These are phyloP conservation scores for Sceloporus undulatus DNA, from an alignment of 2,113 vertebrate genomes.

Conservation along the genomic window DNA sequence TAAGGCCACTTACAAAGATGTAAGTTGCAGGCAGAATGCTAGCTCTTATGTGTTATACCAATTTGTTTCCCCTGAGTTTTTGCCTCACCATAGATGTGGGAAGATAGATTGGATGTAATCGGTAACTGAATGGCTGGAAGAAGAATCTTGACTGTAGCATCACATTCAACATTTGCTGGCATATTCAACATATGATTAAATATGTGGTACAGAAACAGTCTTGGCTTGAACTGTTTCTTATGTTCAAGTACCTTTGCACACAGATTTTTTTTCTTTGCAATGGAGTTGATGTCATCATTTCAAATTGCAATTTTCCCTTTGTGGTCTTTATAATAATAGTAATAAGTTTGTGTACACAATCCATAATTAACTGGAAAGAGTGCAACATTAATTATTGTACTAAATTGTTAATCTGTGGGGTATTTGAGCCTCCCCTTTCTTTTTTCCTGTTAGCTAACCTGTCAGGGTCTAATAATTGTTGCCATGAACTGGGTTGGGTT, in stretches of 20 bases:
- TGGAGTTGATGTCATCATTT: constrained; percentile 46
- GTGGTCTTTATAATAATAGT: constrained; percentile 72
- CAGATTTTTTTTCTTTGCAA: neutral
- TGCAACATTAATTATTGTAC: constrained; percentile 84
- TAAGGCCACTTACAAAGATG: too few relatives aligned
- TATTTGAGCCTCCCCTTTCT: constrained; percentile 69
- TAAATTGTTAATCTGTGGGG: constrained; percentile 82
- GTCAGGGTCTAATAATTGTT: constrained; percentile 82
- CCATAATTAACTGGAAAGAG: constrained; percentile 81
- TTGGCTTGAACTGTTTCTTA: neutral
- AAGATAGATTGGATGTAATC: neutral
- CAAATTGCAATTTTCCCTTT: constrained; percentile 65
- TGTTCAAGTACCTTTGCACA: constrained; percentile 20
- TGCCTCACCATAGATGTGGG: neutral
- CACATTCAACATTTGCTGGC: too few relatives aligned
- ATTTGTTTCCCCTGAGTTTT: too few relatives aligned
- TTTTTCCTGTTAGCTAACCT: constrained; percentile 74
- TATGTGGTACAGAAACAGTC: neutral
- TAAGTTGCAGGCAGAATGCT: too few relatives aligned
- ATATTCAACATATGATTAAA: neutral
- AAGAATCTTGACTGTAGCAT: neutral
- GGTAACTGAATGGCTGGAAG: neutral
- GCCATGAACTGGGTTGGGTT: constrained; percentile 77
- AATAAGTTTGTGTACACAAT: constrained; percentile 78
- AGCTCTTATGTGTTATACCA: neutral